Conservation (phyloP, 2,797 vertebrate species). For the Spinibarbus caldwelli region DNA sequence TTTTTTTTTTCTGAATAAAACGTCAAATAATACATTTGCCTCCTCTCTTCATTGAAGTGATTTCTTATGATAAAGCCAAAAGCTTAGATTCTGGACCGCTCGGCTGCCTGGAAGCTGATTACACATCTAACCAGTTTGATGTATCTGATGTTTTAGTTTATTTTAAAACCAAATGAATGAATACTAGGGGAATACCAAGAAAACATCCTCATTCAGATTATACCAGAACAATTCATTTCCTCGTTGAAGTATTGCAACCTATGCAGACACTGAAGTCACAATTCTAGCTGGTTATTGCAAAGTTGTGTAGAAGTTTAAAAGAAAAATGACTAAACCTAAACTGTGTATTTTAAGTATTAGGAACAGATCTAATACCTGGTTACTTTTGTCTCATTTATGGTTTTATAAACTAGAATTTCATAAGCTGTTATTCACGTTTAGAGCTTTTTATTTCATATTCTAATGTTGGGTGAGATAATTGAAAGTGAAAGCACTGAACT, state of each 20-base stretch:
- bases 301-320: too few species aligned
- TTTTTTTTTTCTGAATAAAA: constrained; percentile 86
- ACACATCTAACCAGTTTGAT: constrained; percentile 12
- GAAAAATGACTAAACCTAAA: not conserved
- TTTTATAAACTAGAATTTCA: not conserved
- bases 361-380: not conserved
- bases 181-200: constrained; percentile 8
- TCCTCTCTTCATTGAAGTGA: constrained; percentile 20
- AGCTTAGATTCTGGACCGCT: not conserved
- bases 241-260: not conserved
- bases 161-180: not conserved
- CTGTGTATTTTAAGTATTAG: not conserved
- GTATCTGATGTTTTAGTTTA: not conserved
- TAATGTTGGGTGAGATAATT: not conserved
- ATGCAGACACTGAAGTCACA: not conserved
- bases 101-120: not conserved
- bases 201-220: not conserved
- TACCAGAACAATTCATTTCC: not conserved
- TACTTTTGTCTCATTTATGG: not conserved
- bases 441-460: not conserved
- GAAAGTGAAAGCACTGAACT: not conserved
- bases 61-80: not conserved
- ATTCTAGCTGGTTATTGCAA: not conserved
- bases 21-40: constrained; percentile 46
- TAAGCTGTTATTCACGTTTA: not conserved